Percentiles rank a stretch among this genome's conserved stretches.
phyloP scores from a whole-genome alignment of 1,140 invertebrate species.

The Chelonus insularis region DNA sequence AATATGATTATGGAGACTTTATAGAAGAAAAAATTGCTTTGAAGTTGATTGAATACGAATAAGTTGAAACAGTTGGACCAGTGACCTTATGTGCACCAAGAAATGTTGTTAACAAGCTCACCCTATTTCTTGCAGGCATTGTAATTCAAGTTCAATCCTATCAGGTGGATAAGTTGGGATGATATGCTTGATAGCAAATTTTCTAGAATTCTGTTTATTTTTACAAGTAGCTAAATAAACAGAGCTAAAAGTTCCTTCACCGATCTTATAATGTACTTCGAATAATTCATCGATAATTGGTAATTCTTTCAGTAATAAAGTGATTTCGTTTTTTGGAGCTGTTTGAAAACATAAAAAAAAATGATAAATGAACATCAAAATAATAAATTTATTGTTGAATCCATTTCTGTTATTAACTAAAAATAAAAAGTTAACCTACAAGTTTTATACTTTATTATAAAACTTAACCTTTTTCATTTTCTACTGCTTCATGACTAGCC shows the following conservation, averaged over 20 bases:
- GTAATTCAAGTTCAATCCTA: conserved; percentile 75
- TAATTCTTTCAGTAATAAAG: conserved; percentile 44
- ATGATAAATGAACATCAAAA: background rate
- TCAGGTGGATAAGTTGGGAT: conserved; percentile 80
- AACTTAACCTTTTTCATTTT: too few relatives aligned
- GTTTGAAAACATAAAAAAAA: conserved; percentile 6
- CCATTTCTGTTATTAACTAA: too few relatives aligned
- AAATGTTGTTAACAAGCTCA: too few relatives aligned
- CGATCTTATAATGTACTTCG: conserved; percentile 70
- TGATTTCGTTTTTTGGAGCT: conserved; percentile 31
- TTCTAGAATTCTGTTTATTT: conserved; percentile 57
- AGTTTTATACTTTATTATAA: too few relatives aligned
- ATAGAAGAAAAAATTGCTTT: too few relatives aligned
- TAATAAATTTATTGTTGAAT: background rate
- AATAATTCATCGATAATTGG: conserved; percentile 69
- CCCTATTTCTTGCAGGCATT: conserved; percentile 81
- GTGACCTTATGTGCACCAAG: too few relatives aligned
- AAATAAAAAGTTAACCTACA: too few relatives aligned
- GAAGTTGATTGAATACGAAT: too few relatives aligned
- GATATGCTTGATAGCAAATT: conserved; percentile 81
- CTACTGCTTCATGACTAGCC: too few relatives aligned
- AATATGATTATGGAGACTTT: too few relatives aligned
- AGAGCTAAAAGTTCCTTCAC: conserved; percentile 81
- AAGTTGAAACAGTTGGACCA: too few relatives aligned
- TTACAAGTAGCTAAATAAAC: conserved; percentile 76